Conservation (phyloP, 1,140 invertebrate genomes). For the Chionoecetes opilio region DNA sequence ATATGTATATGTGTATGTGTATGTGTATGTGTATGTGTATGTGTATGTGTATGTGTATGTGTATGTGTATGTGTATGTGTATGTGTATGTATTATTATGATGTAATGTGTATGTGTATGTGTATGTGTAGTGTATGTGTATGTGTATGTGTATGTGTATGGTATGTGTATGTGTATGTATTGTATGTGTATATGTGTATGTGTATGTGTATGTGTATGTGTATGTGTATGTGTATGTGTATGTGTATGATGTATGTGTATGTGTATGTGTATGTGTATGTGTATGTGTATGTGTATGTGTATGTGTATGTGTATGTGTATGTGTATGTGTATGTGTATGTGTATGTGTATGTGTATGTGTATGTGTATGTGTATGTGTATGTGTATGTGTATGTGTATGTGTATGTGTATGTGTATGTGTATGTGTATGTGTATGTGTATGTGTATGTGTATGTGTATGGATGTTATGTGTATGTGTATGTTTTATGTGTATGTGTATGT, state of each 20-base stretch:
- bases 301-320: constrained; percentile 33
- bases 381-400: neutral
- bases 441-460: constrained; percentile 13
- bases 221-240: constrained; percentile 34
- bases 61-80: neutral
- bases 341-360: constrained; percentile 27
- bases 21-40: too few species aligned
- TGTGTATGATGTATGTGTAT: constrained; percentile 33
- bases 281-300: constrained; percentile 30
- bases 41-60: constrained; percentile 19
- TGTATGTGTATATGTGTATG: neutral
- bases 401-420: neutral
- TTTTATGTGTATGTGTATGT: constrained; percentile 13
- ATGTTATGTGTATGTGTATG: neutral
- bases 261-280: constrained; percentile 37
- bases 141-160: too few species aligned
- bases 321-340: constrained; percentile 21
- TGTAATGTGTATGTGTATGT: constrained; percentile 36
- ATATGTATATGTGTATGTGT: too few species aligned
- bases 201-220: constrained; percentile 40
- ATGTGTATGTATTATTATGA: neutral
- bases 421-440: neutral
- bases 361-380: constrained; percentile 14
- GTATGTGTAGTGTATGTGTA: neutral
- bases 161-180: too few species aligned